Evolutionary conservation across 1,140 invertebrate genomes (phyloP), one percentile per base, ranked within the genome.

Genomic region (Procambarus virginalis): DNA sequence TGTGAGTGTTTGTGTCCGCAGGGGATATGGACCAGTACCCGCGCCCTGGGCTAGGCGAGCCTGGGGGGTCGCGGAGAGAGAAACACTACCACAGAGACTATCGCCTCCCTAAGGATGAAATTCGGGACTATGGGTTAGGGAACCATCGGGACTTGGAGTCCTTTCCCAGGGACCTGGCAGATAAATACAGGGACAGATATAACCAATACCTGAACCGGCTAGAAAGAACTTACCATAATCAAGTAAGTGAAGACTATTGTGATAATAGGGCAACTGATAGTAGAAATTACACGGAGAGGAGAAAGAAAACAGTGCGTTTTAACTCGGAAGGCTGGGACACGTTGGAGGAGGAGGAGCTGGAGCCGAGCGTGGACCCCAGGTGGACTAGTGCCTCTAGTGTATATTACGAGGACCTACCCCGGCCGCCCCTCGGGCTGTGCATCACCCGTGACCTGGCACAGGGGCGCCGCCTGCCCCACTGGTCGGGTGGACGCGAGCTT

Each of bases 231-330:
- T 91, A 92, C 84, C 86, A 80, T 82, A 90, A 82, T 49, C 86
- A 86, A 82, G 90, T 88, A 79, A 91, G 86, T 91, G 92, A 91
- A 60, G 92, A 92, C 46, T 92, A 89, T 90, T 92, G 92, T 92
- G 92, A 92, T 92, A 92, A 86, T 89, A 90, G 92, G 78, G 89
- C 92, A 68, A 92, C 92, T 76, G 92, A 92, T 86, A 88, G 76
- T 78, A 87, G 92, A 89, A 92, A 84, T 85, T 92, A 92, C 90
- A 92, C 92, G 3, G 92, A 92, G 60, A 49, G 92, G 60, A 92
- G 92, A 92, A 92, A 92, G 92, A 92, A 92, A 87, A 92, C 92
- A 34, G 92, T 92, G 73, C 86, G 92, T 49, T 92, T 92, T 89
- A 92, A 92, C 84, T 92, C 92, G 5, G 92, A 92, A 91, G 92